Evolutionary conservation across 2,888 invertebrate species (phyloP), one percentile per base, ranked within the genome.

Genomic region (Seladonia tumulorum): DNA sequence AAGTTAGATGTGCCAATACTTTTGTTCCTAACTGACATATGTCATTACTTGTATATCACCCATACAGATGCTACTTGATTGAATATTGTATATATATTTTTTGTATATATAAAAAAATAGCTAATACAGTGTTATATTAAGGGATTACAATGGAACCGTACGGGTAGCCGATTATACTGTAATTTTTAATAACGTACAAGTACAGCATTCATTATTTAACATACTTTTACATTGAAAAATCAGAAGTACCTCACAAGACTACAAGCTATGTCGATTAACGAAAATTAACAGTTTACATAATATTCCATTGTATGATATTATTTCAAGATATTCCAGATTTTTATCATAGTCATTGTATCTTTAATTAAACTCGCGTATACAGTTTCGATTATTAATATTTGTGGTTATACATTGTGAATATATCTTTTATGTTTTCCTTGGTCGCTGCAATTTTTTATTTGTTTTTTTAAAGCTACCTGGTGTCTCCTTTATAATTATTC

Each of bases 401-500:
- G 42, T 83, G 76, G 16, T 79, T 83, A 86, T 29, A 86, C 42
- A 39, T 79, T 85, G 49, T 18, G 79, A 80, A 79, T 71, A 79
- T 78, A 85, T 85, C 22, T 78, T 35, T 35, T 63, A 47, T 75
- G 60, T 76, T 75, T 86, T 76, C 45, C 82, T 87, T 86, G 86
- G 80, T 83, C 86, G 63, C 81, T 79, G 80, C 39, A 77, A 79
- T 78, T 76, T 83, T 35, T 66, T 39, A 25, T 29, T 75, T 72
- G 72, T 75, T 78, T 63, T 63, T 42, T 70, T 70, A 42, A 70
- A 53, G 74, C 82, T 88, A 88, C 86, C 79, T 77, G 66, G 57
- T 75, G 78, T 81, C 82, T 81, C 82, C 80, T 81, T 83, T 81
- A 68, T 71, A 78, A 70, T 83, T 89, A 89, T 83, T 89, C 87